A percentile compares a stretch with the other conserved stretches of the same genome.
Evolutionary conservation across 35 echinoderm and acorn worm genomes (phyloP).

Genomic region (Anneissia japonica): DNA sequence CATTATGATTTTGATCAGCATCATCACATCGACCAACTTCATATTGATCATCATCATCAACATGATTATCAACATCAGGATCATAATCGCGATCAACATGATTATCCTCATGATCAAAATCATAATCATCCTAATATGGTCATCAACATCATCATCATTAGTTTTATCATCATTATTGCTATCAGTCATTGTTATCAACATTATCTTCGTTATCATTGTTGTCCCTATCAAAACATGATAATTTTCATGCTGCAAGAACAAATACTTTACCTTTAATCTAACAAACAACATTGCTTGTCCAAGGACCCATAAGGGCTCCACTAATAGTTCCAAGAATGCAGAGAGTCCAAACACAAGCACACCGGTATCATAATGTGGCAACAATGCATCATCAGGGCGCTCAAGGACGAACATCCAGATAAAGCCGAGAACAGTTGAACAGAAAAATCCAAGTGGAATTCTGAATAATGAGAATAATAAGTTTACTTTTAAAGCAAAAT

Average conservation of each 20-base stretch:
- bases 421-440: constrained; percentile 50
- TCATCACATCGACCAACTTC: too few relatives aligned
- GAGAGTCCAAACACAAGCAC: constrained; percentile 73
- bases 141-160: not conserved
- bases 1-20: too few relatives aligned
- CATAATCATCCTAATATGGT: not conserved
- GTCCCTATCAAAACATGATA: too few relatives aligned
- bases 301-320: constrained; percentile 80
- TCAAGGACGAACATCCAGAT: constrained; percentile 66
- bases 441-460: constrained; percentile 65
- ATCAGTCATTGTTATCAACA: not conserved
- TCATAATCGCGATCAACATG: too few relatives aligned
- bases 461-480: constrained; percentile 37
- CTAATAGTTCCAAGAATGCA: constrained; percentile 68
- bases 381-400: constrained; percentile 47
- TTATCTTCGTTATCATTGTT: too few relatives aligned
- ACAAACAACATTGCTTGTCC: constrained; percentile 92
- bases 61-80: too few relatives aligned
- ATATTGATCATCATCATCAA: too few relatives aligned
- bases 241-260: not conserved
- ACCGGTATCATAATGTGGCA: constrained; percentile 60
- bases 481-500: not conserved
- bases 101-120: too few relatives aligned
- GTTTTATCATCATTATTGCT: too few relatives aligned
- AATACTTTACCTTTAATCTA: constrained; percentile 44